Evolutionary conservation across 2,888 invertebrate species (phyloP), one percentile per base, ranked within the genome.

Genomic region (Cosmopolites sordidus): DNA sequence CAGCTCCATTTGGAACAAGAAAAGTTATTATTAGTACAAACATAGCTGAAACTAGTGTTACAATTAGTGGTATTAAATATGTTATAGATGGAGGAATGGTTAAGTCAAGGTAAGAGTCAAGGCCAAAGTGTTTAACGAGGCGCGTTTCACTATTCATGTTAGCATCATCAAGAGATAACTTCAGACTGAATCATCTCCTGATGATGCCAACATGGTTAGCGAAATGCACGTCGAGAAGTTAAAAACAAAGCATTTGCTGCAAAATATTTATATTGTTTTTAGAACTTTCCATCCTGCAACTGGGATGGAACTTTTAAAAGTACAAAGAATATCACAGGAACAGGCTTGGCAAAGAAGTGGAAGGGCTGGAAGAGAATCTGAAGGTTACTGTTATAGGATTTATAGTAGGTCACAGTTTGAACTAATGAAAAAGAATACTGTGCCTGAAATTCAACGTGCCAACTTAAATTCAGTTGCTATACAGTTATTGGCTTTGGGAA

Each of bases 31-130:
- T 99, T 43, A 87, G 96, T 4, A 99, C 99, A 22, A 99, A 99
- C 73, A 92, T 99, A 59, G 98, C 99, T 0, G 99, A 99, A 77
- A 94, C 98, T 0, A 98, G 97, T 1, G 83, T 99, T 18, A 99
- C 98, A 0, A 97, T 99, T 63, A 88, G 88, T 50, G 89, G 92
- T 47, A 89, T 97, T 61, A 87, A 88, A 65, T 89, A 84, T 75
- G 92, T 97, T 8, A 86, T 97, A 51, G 97, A 97, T 69, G 84
- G 89, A 51, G 96, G 97, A 0, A 87, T 88, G 72, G 94, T 95
- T 0, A 97, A 97, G 77, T 84, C 86, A 60, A 87, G 89, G 83
- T 87, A 73, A 22, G 8, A 22, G 8, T 22, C n/a, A n/a, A n/a
- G n/a, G n/a, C n/a, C n/a, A n/a, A n/a, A n/a, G n/a, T n/a, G n/a